Base-by-base conservation (phyloP, 2,888 invertebrate species). In the Dryocosmus kuriphilus region DNA sequence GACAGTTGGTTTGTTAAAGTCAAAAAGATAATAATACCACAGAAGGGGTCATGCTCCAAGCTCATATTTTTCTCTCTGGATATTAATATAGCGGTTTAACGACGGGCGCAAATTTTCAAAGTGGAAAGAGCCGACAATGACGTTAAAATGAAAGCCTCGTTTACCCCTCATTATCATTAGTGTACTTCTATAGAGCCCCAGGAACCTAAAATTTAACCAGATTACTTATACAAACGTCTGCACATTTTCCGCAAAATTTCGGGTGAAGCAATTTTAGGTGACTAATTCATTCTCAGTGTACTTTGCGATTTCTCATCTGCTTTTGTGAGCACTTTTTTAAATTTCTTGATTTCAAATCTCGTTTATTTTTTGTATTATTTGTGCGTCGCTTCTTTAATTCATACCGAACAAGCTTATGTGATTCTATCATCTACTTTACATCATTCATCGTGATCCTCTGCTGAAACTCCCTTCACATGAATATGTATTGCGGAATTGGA, bases 111-210 rank as follows among this genome's bases (percentile, higher is more conserved):
- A 24, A 38, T 65, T 65, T 38, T 35, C 9, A 38, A 30, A 61
- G 61, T 32, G 14, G 38, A 65, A 65, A 14, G 38, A 32, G 22
- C 30, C 30, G 46, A 74, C 41, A 51, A 38, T 71, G 74, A 35
- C 22, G 51, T 51, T 32, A 32, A 61, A 74, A 74, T 27, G 63
- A 61, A 74, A 80, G 76, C 55, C 55, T 75, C 79, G 41, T 51
- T 79, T 77, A 74, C 75, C 67, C 41, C 55, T 71, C 67, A 57
- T 80, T 80, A 80, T 77, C 79, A 63, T 80, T 71, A 76, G 62
- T 5, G 14, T 38, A 19, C 32, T 19, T 62, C 16, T 62, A 0
- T 32, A 7, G 22, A 65, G 22, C 16, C 14, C 14, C 65, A 27
- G 16, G 16, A 41, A 9, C 51, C 41, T 41, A 14, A 41, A 41